These are phyloP conservation scores for Lethrus apterus DNA, from an alignment of 1,140 invertebrate species.

Conservation along the genomic window DNA sequence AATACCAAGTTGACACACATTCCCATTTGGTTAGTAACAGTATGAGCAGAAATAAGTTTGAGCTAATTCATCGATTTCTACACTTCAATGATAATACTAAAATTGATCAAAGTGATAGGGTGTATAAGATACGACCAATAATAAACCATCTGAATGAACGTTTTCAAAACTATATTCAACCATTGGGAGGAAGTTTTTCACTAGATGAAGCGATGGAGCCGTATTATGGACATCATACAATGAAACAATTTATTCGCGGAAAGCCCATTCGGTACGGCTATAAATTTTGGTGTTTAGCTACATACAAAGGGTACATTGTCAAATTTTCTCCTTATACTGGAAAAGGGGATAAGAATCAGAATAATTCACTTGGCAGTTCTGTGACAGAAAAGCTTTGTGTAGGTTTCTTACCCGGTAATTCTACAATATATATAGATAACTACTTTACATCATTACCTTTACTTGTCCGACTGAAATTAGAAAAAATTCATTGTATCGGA, in stretches of 20 bases:
- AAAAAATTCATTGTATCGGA: neutral
- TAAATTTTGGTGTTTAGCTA: too few relatives aligned
- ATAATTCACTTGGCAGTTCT: too few relatives aligned
- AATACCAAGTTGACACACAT: neutral
- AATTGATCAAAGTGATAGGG: neutral
- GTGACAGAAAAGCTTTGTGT: too few relatives aligned
- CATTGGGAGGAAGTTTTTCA: constrained; percentile 2
- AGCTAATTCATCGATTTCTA: constrained; percentile 4
- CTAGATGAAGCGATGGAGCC: constrained; percentile 7
- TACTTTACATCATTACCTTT: neutral
- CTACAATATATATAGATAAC: constrained; percentile 6
- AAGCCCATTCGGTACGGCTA: constrained; percentile 1
- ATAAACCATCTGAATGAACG: constrained; percentile 2
- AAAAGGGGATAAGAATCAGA: too few relatives aligned
- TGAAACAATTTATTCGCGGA: constrained; percentile 6
- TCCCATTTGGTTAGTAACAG: neutral
- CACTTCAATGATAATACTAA: constrained; percentile 3
- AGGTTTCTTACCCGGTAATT: too few relatives aligned
- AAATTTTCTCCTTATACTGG: too few relatives aligned
- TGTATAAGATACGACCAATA: neutral
- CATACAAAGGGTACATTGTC: too few relatives aligned
- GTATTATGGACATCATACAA: neutral
- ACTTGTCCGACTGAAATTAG: neutral
- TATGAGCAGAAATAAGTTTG: constrained; percentile 1
- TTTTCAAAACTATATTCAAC: neutral